Evolutionary conservation across 2,113 vertebrate species (phyloP).

Genomic region (Pygoscelis adeliae): DNA sequence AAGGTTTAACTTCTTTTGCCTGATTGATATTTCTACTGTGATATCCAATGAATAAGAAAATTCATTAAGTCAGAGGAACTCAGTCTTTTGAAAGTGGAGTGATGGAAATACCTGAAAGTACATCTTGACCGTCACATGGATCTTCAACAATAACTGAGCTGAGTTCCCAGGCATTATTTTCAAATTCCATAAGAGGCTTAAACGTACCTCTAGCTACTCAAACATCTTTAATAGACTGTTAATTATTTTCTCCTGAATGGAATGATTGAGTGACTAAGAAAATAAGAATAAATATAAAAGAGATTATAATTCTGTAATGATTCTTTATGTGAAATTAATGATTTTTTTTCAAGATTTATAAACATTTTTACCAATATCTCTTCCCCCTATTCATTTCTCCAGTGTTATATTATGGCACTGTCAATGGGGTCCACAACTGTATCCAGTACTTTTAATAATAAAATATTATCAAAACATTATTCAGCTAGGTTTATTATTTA

Average conservation of each 20-base stretch:
- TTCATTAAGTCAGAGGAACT: not conserved
- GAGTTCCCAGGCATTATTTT: not conserved
- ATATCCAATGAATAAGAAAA: not conserved
- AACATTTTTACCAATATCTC: not conserved
- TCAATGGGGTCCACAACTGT: not conserved
- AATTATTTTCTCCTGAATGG: not conserved
- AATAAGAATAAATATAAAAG: not conserved
- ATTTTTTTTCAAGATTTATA: not conserved
- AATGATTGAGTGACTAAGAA: not conserved
- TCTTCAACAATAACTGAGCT: not conserved
- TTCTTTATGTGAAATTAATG: not conserved
- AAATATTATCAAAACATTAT: not conserved
- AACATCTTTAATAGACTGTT: not conserved
- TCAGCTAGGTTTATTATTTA: not conserved
- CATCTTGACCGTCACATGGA: not conserved
- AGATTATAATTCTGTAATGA: not conserved
- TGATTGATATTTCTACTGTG: not conserved
- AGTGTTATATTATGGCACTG: not conserved
- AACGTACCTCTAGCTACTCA: fast-evolving
- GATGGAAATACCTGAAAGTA: not conserved
- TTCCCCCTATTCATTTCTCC: not conserved
- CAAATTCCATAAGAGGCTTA: not conserved
- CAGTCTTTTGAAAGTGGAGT: not conserved
- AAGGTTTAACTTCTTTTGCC: not conserved
- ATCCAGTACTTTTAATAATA: not conserved